Evolutionary conservation across 2,888 invertebrate genomes (phyloP).

Genomic region (Hypena proboscidalis): DNA sequence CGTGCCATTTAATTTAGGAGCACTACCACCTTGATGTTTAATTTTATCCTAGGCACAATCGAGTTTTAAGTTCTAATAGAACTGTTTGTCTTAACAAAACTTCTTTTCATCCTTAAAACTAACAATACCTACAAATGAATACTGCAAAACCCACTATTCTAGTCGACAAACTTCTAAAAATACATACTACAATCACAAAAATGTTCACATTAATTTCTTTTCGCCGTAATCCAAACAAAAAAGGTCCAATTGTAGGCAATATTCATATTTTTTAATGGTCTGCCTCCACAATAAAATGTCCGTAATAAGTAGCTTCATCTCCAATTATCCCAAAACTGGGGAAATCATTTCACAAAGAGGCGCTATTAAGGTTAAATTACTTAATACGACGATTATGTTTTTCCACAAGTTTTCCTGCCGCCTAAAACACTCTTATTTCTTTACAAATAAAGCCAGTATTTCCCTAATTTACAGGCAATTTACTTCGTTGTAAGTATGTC

Average conservation of each 20-base stretch:
- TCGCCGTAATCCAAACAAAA: slow-evolving; percentile 6
- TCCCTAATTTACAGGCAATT: background rate
- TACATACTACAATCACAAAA: no score
- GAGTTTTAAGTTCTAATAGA: no score
- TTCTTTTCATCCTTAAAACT: no score
- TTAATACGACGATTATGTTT: slow-evolving; percentile 53
- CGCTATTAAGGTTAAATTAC: slow-evolving; percentile 51
- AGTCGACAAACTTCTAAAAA: no score
- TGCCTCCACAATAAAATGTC: slow-evolving; percentile 20
- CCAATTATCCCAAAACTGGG: slow-evolving; percentile 37
- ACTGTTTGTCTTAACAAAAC: no score
- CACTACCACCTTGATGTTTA: no score
- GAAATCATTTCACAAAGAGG: slow-evolving; percentile 51
- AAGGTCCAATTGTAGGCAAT: no score
- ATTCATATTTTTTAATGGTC: slow-evolving; percentile 11
- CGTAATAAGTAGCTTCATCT: slow-evolving; percentile 24
- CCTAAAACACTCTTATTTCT: slow-evolving; percentile 21
- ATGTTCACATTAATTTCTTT: no score
- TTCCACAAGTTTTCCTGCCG: slow-evolving; percentile 24
- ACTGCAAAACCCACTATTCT: no score
- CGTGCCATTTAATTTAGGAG: no score
- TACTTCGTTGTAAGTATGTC: slow-evolving; percentile 36
- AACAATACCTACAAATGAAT: no score
- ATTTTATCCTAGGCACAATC: no score
- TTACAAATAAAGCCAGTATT: slow-evolving; percentile 27